Evolutionary conservation across 2,797 vertebrate species (phyloP).

Genomic region (Tarsius wallacei): DNA sequence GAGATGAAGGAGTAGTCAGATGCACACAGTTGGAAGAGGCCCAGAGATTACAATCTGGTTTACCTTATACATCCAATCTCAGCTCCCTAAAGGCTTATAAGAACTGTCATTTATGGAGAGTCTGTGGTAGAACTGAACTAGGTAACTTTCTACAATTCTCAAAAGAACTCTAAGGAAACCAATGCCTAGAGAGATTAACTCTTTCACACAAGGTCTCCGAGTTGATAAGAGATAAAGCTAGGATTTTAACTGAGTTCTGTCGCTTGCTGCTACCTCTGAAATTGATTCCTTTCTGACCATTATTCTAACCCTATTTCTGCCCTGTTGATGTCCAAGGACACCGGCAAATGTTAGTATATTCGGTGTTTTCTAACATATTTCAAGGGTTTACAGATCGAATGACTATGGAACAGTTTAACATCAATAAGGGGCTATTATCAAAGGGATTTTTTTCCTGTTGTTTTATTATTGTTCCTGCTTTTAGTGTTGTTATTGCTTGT

Average conservation of each 20-base stretch:
- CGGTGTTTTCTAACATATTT: background rate
- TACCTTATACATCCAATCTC: conserved; percentile 64
- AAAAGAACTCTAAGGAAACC: background rate
- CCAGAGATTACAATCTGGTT: conserved; percentile 81
- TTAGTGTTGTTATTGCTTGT: background rate
- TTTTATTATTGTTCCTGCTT: background rate
- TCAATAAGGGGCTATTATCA: background rate
- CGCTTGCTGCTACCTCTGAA: background rate
- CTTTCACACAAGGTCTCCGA: background rate
- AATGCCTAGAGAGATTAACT: background rate
- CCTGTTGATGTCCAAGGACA: background rate
- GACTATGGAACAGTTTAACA: background rate
- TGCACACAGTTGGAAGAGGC: conserved; percentile 56
- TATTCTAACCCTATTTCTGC: background rate
- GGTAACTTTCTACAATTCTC: background rate
- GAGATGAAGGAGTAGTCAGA: conserved; percentile 74
- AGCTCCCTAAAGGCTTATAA: background rate
- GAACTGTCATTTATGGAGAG: conserved; percentile 36
- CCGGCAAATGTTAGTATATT: background rate
- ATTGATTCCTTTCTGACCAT: background rate
- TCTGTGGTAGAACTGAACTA: background rate
- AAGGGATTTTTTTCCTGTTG: background rate
- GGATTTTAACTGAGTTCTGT: background rate
- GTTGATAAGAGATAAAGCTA: background rate
- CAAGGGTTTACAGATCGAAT: background rate